phyloP scores from a whole-genome alignment of 1,140 invertebrate species.

The Leptinotarsa undecemlineata region DNA sequence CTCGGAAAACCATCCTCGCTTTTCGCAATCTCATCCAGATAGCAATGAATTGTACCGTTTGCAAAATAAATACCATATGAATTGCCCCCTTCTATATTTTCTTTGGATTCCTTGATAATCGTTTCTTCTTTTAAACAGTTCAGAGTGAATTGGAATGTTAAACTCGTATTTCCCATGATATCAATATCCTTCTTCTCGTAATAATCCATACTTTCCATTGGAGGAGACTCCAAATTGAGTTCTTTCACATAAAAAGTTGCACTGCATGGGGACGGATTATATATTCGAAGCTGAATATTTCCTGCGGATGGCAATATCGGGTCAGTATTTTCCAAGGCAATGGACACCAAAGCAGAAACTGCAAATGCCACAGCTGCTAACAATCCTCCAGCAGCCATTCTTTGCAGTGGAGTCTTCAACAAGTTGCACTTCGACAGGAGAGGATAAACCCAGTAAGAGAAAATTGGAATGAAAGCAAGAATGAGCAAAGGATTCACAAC shows the following conservation, averaged over 20 bases:
- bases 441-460: slow-evolving; percentile 73
- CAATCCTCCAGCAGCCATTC: slow-evolving; percentile 80
- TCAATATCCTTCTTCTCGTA: slow-evolving; percentile 30
- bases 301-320: slow-evolving; percentile 64
- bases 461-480: slow-evolving; percentile 83
- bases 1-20: slow-evolving; percentile 55
- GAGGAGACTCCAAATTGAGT: neutral
- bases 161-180: slow-evolving; percentile 20
- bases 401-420: slow-evolving; percentile 71
- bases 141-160: slow-evolving; percentile 24
- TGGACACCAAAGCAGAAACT: slow-evolving; percentile 68
- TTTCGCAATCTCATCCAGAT: slow-evolving; percentile 53
- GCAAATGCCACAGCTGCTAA: slow-evolving; percentile 83
- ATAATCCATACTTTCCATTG: slow-evolving; percentile 5
- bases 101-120: neutral
- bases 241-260: neutral
- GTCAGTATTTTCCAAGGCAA: slow-evolving; percentile 64
- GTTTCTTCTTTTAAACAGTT: neutral
- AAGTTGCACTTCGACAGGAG: slow-evolving; percentile 60
- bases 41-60: neutral
- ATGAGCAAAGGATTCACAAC: slow-evolving; percentile 86
- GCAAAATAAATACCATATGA: slow-evolving; percentile 34
- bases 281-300: slow-evolving; percentile 70
- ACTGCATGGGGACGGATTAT: slow-evolving; percentile 58
- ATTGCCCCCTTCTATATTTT: slow-evolving; percentile 9